Percentiles rank a stretch among this genome's conserved stretches.
Evolutionary conservation across 2,113 vertebrate species (phyloP).

Genomic region (Epinephelus fuscoguttatus): DNA sequence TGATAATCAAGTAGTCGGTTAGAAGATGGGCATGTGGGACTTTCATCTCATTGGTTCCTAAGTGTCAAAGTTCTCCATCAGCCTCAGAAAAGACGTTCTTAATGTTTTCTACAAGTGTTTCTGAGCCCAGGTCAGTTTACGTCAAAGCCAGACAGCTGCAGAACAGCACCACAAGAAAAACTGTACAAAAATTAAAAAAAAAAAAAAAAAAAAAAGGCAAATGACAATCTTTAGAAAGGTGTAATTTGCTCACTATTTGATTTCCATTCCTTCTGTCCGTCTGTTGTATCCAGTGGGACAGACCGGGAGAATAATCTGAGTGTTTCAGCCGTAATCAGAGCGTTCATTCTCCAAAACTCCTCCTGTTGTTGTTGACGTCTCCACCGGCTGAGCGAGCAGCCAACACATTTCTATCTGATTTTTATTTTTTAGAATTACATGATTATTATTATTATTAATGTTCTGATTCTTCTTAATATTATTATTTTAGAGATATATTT

Average conservation of each 20-base stretch:
- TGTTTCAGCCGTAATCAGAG: conserved; percentile 79
- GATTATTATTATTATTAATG: conserved; percentile 19
- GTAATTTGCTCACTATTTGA: conserved; percentile 78
- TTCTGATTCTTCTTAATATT: conserved; percentile 56
- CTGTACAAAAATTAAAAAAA: conserved; percentile 56
- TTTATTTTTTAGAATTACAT: conserved; percentile 67
- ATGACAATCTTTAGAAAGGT: conserved; percentile 86
- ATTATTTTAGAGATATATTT: conserved; percentile 79
- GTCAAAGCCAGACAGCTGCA: conserved; percentile 44
- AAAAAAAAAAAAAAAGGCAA: conserved; percentile 73
- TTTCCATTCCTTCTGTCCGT: conserved; percentile 62
- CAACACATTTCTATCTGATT: conserved; percentile 76
- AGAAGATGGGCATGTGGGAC: not conserved
- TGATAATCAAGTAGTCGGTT: conserved; percentile 17
- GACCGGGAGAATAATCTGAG: conserved; percentile 59
- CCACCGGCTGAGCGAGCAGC: conserved; percentile 47
- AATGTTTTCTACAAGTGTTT: conserved; percentile 26
- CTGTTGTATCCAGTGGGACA: conserved; percentile 53
- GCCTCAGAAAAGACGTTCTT: conserved; percentile 1
- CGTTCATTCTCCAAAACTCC: conserved; percentile 55
- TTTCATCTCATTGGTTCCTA: conserved; percentile 1
- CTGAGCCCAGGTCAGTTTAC: conserved; percentile 8
- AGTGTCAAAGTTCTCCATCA: not conserved
- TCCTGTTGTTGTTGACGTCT: conserved; percentile 32
- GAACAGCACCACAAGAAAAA: conserved; percentile 28